A percentile compares a stretch with the other conserved stretches of the same genome.
These are phyloP conservation scores for Chaetogeoica ovagalla DNA, from an alignment of 2,888 invertebrate genomes.

Conservation along the genomic window DNA sequence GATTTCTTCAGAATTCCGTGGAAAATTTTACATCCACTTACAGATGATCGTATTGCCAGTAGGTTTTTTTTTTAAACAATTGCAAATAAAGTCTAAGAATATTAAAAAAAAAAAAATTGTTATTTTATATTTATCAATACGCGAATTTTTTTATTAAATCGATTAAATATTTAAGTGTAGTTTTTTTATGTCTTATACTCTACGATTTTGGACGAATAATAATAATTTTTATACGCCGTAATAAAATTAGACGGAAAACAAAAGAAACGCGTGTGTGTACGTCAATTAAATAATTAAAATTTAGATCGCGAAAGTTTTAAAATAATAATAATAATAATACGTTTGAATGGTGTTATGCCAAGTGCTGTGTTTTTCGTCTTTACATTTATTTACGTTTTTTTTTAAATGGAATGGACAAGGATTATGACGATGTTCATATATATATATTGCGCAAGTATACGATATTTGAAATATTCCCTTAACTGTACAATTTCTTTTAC, in stretches of 20 bases:
- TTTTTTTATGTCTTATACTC: neutral
- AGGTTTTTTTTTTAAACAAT: too few species aligned
- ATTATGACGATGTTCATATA: too few species aligned
- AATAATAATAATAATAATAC: too few species aligned
- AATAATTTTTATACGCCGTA: neutral
- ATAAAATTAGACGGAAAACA: conserved; percentile 41
- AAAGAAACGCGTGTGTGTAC: conserved; percentile 27
- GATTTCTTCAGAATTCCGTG: too few species aligned
- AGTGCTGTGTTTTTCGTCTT: conserved; percentile 1
- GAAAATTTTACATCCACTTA: too few species aligned
- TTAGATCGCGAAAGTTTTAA: conserved; percentile 32
- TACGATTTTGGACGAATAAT: neutral
- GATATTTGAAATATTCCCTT: too few species aligned
- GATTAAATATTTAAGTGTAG: neutral
- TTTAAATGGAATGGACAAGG: conserved; percentile 12
- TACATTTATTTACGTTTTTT: conserved; percentile 31
- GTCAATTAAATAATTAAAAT: conserved; percentile 27
- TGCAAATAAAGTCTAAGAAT: too few species aligned
- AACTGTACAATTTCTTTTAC: too few species aligned
- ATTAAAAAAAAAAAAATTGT: too few species aligned
- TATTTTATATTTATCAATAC: neutral
- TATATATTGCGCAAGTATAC: too few species aligned
- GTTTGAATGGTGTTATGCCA: neutral
- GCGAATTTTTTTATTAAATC: neutral
- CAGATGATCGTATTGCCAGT: too few species aligned